phyloP scores from a whole-genome alignment of 2,797 vertebrate species.

The Avahi laniger region DNA sequence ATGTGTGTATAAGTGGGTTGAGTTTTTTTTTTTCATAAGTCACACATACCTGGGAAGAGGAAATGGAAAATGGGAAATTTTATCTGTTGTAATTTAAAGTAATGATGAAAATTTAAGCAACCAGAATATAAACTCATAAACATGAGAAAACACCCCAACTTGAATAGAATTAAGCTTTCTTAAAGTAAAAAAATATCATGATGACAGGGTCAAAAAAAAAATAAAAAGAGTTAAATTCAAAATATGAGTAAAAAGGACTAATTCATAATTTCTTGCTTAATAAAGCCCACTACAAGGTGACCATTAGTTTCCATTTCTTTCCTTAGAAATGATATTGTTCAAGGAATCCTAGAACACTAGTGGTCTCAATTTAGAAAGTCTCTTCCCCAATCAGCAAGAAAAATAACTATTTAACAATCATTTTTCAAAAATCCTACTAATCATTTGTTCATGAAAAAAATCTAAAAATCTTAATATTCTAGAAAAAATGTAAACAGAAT shows the following conservation, averaged over 20 bases:
- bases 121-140: neutral
- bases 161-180: neutral
- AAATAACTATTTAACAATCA: constrained; percentile 19
- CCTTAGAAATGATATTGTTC: neutral
- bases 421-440: neutral
- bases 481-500: neutral
- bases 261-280: neutral
- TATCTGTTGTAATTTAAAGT: neutral
- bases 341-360: neutral
- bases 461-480: neutral
- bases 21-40: neutral
- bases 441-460: constrained; percentile 1
- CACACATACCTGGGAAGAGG: neutral
- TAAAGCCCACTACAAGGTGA: neutral
- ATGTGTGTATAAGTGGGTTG: neutral
- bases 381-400: neutral
- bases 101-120: neutral
- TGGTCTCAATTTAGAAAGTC: neutral
- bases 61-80: neutral
- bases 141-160: neutral
- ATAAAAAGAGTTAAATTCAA: constrained; percentile 14
- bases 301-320: neutral
- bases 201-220: neutral
- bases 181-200: neutral
- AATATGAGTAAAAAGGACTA: neutral